A percentile compares a stretch with the other conserved stretches of the same genome.
Conservation (phyloP, 1,140 invertebrate species). For the Homarus americanus region DNA sequence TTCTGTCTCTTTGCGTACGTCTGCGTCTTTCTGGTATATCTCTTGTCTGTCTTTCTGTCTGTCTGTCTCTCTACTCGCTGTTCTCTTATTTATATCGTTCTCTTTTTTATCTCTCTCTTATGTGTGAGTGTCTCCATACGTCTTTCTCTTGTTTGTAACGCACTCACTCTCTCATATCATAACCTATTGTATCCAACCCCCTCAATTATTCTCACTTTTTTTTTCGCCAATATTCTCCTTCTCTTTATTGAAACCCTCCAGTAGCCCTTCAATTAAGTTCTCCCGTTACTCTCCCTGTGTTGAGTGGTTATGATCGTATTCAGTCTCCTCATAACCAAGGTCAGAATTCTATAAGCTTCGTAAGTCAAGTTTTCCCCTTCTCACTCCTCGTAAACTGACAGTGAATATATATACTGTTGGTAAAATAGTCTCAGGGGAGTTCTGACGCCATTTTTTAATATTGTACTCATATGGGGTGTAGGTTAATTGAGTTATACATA, state of each 20-base stretch:
- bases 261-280: neutral
- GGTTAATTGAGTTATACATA: too few species aligned
- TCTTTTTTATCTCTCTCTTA: neutral
- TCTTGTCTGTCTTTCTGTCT: neutral
- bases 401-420: too few species aligned
- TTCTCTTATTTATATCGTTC: neutral
- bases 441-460: too few species aligned
- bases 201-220: conserved; percentile 8
- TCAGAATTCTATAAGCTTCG: too few species aligned
- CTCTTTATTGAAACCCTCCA: conserved; percentile 10
- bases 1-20: neutral
- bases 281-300: neutral
- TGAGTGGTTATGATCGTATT: neutral
- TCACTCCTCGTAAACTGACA: too few species aligned
- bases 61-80: neutral
- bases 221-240: neutral
- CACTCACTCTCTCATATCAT: neutral
- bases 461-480: too few species aligned
- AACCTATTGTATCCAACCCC: neutral
- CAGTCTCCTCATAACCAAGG: too few species aligned
- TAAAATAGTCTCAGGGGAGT: too few species aligned
- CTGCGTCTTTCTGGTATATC: neutral
- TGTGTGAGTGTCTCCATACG: too few species aligned
- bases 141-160: neutral
- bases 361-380: too few species aligned